Conservation (phyloP, 2,888 invertebrate genomes). For the Chymomyza caudatula region DNA sequence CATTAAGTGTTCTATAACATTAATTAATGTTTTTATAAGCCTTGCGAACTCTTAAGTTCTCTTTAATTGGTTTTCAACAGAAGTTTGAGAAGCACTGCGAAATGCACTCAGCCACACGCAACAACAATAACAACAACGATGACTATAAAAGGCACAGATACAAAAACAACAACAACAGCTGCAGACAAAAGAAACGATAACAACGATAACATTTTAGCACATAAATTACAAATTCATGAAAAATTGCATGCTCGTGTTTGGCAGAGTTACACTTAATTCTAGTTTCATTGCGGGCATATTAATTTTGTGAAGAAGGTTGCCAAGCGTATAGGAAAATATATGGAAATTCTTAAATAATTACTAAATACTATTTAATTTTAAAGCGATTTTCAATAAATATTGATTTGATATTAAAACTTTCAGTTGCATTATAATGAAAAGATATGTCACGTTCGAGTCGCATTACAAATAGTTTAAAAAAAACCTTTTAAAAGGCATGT, state of each 20-base stretch:
- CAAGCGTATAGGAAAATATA: too few relatives aligned
- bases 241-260: constrained; percentile 68
- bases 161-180: constrained; percentile 8
- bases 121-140: background rate
- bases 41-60: background rate
- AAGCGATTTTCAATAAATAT: too few relatives aligned
- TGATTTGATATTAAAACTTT: too few relatives aligned
- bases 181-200: constrained; percentile 65
- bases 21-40: background rate
- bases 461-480: too few relatives aligned
- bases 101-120: background rate
- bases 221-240: constrained; percentile 71
- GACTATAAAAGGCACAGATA: background rate
- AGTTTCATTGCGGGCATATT: background rate
- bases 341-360: too few relatives aligned
- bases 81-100: background rate
- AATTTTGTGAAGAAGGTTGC: too few relatives aligned
- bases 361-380: too few relatives aligned
- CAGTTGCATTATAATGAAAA: too few relatives aligned
- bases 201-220: constrained; percentile 70
- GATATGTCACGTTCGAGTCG: too few relatives aligned
- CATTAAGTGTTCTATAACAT: background rate
- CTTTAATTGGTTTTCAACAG: background rate
- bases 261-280: background rate
- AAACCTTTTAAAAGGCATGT: too few relatives aligned